Evolutionary conservation across 2,888 invertebrate genomes (phyloP).

Genomic region (Drosophila kambysellisi): DNA sequence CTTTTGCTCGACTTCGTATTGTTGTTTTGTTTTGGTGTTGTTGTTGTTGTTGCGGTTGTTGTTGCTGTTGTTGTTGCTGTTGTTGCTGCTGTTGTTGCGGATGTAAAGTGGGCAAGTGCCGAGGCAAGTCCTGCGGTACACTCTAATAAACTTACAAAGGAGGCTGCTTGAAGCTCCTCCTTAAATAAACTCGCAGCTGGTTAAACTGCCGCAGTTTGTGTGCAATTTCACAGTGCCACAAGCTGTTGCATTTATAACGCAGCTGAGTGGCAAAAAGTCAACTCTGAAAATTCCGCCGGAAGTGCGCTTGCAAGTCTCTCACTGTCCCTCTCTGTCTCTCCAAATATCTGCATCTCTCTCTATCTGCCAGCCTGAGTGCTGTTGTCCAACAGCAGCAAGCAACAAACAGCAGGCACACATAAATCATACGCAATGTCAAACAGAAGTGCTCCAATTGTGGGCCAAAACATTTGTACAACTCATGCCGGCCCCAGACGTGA

Average conservation of each 20-base stretch:
- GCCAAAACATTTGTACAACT: slow-evolving; percentile 82
- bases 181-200: slow-evolving; percentile 17
- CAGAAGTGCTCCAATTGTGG: slow-evolving; percentile 84
- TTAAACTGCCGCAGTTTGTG: slow-evolving; percentile 37
- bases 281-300: slow-evolving; percentile 76
- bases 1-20: slow-evolving; percentile 68
- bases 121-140: slow-evolving; percentile 71
- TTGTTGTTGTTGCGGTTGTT: slow-evolving; percentile 38
- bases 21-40: slow-evolving; percentile 37
- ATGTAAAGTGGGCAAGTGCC: slow-evolving; percentile 69
- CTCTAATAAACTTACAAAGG: slow-evolving; percentile 67
- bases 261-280: slow-evolving; percentile 66
- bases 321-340: slow-evolving; percentile 3
- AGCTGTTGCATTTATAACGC: slow-evolving; percentile 66
- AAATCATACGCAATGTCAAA: slow-evolving; percentile 83
- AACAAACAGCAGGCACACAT: slow-evolving; percentile 65
- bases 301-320: slow-evolving; percentile 63
- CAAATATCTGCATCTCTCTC: slow-evolving; percentile 1
- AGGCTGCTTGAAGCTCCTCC: slow-evolving; percentile 31
- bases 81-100: slow-evolving; percentile 47
- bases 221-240: slow-evolving; percentile 61
- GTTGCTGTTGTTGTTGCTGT: slow-evolving; percentile 37
- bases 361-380: neutral
- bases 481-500: slow-evolving; percentile 64
- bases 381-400: slow-evolving; percentile 7